Evolutionary conservation across 2,797 vertebrate genomes (phyloP).

Genomic region (Peromyscus eremicus): DNA sequence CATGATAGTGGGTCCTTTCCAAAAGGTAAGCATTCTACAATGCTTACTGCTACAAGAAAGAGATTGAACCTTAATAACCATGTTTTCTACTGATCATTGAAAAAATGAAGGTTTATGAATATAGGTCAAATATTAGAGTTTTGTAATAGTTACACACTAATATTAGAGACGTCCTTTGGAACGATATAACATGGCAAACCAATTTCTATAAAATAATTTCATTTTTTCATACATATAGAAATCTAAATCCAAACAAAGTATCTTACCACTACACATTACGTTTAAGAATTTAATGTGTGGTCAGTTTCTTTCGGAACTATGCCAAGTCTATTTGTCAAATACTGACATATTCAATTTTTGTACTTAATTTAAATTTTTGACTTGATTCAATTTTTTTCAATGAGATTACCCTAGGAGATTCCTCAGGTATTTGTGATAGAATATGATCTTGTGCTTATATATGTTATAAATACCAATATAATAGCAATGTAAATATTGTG

Average conservation of each 20-base stretch:
- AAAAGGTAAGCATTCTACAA: slow-evolving; percentile 42
- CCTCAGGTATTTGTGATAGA: neutral
- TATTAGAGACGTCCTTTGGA: neutral
- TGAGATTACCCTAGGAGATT: neutral
- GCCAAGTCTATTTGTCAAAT: neutral
- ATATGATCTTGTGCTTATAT: neutral
- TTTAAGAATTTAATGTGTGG: neutral
- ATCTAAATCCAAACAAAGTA: neutral
- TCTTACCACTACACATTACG: neutral
- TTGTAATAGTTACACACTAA: neutral
- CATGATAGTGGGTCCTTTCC: neutral
- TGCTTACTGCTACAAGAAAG: slow-evolving; percentile 8
- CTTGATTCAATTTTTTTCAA: neutral
- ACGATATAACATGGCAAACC: neutral
- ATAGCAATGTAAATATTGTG: neutral
- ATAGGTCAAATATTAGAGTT: neutral
- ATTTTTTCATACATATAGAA: slow-evolving; percentile 26
- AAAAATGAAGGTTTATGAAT: slow-evolving; percentile 11
- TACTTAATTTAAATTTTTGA: slow-evolving; percentile 2
- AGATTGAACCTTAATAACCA: slow-evolving; percentile 16
- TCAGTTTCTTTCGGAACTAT: neutral
- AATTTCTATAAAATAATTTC: neutral
- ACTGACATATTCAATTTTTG: neutral
- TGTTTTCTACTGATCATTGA: neutral
- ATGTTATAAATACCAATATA: neutral